phyloP scores from a whole-genome alignment of 2,797 vertebrate species.

The Pseudochromis fuscus region DNA sequence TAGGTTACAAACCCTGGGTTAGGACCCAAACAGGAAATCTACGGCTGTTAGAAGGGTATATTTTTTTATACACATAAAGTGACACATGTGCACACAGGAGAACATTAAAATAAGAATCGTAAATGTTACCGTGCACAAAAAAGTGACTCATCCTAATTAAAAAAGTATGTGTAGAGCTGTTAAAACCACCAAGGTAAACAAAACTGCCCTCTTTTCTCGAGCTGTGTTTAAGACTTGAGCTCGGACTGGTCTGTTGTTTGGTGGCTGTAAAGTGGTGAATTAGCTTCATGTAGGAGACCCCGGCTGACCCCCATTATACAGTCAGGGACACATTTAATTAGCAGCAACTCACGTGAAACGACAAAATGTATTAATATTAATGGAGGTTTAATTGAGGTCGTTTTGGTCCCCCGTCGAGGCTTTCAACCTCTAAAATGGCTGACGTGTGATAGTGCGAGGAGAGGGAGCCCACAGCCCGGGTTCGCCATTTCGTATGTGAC shows the following conservation, averaged over 20 bases:
- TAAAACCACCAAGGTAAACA: slow-evolving; percentile 23
- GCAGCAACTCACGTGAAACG: slow-evolving; percentile 81
- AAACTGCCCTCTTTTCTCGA: slow-evolving; percentile 6
- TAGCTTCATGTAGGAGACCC: slow-evolving; percentile 75
- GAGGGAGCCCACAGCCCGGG: slow-evolving; percentile 54
- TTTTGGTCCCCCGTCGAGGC: slow-evolving; percentile 74
- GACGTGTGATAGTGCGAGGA: slow-evolving; percentile 75
- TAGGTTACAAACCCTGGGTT: slow-evolving; percentile 30
- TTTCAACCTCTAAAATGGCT: slow-evolving; percentile 84
- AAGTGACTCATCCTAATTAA: slow-evolving; percentile 20
- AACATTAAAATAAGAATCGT: slow-evolving; percentile 17
- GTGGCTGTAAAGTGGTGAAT: slow-evolving; percentile 72
- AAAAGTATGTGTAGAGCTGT: slow-evolving; percentile 13
- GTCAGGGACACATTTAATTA: slow-evolving; percentile 83
- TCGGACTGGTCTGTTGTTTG: slow-evolving; percentile 39
- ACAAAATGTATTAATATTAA: slow-evolving; percentile 85
- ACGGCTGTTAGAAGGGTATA: slow-evolving; percentile 22
- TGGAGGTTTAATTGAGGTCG: slow-evolving; percentile 85
- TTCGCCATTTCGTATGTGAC: slow-evolving; percentile 74
- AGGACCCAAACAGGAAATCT: slow-evolving; percentile 40
- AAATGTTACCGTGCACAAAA: slow-evolving; percentile 27
- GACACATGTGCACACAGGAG: slow-evolving; percentile 17
- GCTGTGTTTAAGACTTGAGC: slow-evolving; percentile 60
- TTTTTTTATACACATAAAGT: slow-evolving; percentile 25
- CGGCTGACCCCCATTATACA: slow-evolving; percentile 79